Evolutionary conservation across 2,113 vertebrate species (phyloP), one percentile per base, ranked within the genome.

Genomic region (Benitochromis conjunctus): DNA sequence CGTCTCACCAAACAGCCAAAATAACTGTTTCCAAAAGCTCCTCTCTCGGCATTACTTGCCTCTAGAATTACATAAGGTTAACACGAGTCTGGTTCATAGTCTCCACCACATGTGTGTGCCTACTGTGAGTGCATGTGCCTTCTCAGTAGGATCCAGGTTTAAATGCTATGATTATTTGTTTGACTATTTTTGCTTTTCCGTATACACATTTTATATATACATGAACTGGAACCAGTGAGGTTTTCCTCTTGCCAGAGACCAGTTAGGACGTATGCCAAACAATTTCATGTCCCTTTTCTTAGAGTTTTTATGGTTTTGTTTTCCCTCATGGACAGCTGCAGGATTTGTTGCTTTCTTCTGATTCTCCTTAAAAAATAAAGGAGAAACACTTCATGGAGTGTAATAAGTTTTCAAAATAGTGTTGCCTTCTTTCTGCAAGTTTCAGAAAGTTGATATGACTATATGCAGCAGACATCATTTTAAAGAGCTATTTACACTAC

Each of bases 11-110:
- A 80, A 53, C 60, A 79, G 53, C 36, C 69, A 55, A 81, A 91
- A 86, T 87, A 91, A 48, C 31, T 62, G 29, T 58, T 79, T 76
- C 43, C 29, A 71, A 64, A 88, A 84, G 29, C 5, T 71, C 34
- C 51, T 85, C 19, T 79, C 83, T 90, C 90, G 84, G 88, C 87
- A 81, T 29, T 24, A 43, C 80, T 66, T 12, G 48, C 82, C 54
- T 79, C 58, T 62, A n/a, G 24, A 57, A 57, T 86, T 90, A 84
- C 48, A 76, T 34, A 76, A 76, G 18, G 69, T 13, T 76, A n/a
- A 76, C 46, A 76, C 26, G 51, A 60, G 82, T 54, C 41, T 21
- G 62, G 34, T 77, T 84, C 48, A 74, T 66, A 21, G 26, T 31
- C 41, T 6, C 36, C 51, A 53, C 79, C 71, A 51, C 55, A 62